Base-by-base conservation (phyloP, 1,140 invertebrate species). In the Copidosoma floridanum region DNA sequence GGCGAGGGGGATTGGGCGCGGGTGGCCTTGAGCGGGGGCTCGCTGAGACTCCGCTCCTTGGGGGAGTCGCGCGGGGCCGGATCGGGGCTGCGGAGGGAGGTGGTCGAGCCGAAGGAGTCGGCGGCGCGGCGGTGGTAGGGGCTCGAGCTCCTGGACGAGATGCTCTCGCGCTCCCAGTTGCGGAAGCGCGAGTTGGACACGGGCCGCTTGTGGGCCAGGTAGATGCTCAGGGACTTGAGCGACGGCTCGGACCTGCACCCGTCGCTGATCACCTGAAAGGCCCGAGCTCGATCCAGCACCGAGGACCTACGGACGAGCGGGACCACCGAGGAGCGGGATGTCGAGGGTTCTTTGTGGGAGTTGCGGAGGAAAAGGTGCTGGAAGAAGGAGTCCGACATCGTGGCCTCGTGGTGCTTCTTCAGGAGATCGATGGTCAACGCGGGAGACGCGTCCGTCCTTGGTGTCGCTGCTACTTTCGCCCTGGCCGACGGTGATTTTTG, bases 131-230 rank as follows among this genome's bases (percentile, higher is more conserved):
- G 57, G 0, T 69, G 71, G 27, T 69, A 75, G 0, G 80, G 81
- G 62, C 81, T 82, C 0, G 77, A 75, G 48, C 75, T 79, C 38
- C 80, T 65, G 2, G 79, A 81, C 0, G 77, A 78, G 38, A 79
- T 70, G 35, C 78, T 75, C 51, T 84, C 79, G 48, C 77, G 79
- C 65, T 91, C 89, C 78, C 86, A 84, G 61, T 82, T 83, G 67
- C 83, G 84, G 73, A 91, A 90, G 65, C 85, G 84, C 0, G 89
- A 91, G 64, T 88, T 82, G 3, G 85, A 85, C 0, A 90, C 89
- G 14, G 88, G 87, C 71, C 84, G 85, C 56, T 86, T 87, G 61
- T 88, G 81, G 14, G 83, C 78, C 35, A 91, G 77, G 71, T 90
- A 90, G 14, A 85, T 71, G 54, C 81, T 83, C 12, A 85, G 59